Evolutionary conservation across 64 coral and sea anemone species (phyloP), one percentile per base, ranked within the genome.

Genomic region (Acropora yongei): DNA sequence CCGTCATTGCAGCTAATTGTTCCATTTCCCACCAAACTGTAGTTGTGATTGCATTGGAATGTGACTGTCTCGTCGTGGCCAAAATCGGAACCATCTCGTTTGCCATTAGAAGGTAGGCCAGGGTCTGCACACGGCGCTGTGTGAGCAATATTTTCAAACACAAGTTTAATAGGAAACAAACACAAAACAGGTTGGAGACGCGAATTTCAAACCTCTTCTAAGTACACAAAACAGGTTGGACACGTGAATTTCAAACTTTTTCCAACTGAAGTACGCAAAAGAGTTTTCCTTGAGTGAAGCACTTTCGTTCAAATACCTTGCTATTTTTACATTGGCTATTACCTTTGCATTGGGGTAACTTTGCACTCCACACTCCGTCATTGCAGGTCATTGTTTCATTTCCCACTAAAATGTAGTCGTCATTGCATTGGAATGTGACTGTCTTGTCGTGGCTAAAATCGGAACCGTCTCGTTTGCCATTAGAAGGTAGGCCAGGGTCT

Each of bases 291-390:
- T 10, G 46, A 11, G 14, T 68, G 3, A 68, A 13, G 3, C 63
- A 68, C 3, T 68, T 13, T 11, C 63, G 0, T 11, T 11, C 3
- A 68, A 68, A 9, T 14, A 71, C 16, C 16, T 63, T 63, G 0
- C 1, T 14, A 30, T 30, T 30, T 30, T 30, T 30, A 30, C 30
- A 30, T 63, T 10, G 16, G 2, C 3, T 14, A 14, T 30, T 72
- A 86, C 90, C 71, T 92, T 17, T 85, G 57, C 90, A 92, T 49
- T 85, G 12, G 3, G 90, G 90, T 13, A 77, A 6, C 1, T 47
- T 17, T 11, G 20, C 17, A 44, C 80, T 85, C 90, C 80, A 92
- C 8, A 41, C 7, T 57, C 72, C 80, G 44, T 75, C 51, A 44
- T 8, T 40, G 68, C 90, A 85, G 8, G 20, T 9, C 1, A 77